Percentiles rank a stretch among this genome's conserved stretches.
Evolutionary conservation across 2,888 invertebrate species (phyloP).

Genomic region (Sthenelais limicola): DNA sequence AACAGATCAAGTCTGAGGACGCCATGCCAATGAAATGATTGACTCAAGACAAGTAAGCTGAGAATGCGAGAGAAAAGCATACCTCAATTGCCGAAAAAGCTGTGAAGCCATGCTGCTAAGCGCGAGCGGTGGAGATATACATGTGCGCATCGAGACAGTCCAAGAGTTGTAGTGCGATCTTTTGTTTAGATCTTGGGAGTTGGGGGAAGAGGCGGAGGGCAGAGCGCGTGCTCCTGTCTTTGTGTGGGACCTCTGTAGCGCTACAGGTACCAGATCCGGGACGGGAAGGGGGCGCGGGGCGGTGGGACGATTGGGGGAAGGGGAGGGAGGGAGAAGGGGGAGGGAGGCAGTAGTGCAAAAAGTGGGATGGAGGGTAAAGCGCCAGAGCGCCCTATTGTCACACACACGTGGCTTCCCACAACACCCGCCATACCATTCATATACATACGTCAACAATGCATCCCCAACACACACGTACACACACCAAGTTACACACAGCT

Average conservation of each 20-base stretch:
- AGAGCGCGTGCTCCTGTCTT: not conserved
- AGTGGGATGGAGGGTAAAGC: not conserved
- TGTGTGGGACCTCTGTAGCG: not conserved
- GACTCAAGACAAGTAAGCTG: too few species aligned
- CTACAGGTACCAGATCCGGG: too few species aligned
- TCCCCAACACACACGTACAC: too few species aligned
- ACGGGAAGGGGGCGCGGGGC: not conserved
- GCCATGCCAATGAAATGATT: too few species aligned
- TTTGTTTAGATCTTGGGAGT: not conserved
- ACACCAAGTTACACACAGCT: too few species aligned
- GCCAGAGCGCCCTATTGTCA: not conserved
- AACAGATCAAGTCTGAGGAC: too few species aligned
- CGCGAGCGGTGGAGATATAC: too few species aligned
- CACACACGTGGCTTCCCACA: constrained; percentile 3
- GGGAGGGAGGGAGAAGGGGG: not conserved
- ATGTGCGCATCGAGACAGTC: not conserved
- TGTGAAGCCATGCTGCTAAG: too few species aligned
- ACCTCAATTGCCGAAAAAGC: too few species aligned
- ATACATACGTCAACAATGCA: constrained; percentile 36
- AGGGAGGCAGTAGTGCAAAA: not conserved
- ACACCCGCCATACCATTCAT: constrained; percentile 24
- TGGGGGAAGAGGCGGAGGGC: not conserved
- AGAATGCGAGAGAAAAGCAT: too few species aligned
- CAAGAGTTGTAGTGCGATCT: not conserved
- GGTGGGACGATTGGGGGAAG: not conserved